phyloP scores from a whole-genome alignment of 2,888 invertebrate species.

The Nemotelus nigrinus region DNA sequence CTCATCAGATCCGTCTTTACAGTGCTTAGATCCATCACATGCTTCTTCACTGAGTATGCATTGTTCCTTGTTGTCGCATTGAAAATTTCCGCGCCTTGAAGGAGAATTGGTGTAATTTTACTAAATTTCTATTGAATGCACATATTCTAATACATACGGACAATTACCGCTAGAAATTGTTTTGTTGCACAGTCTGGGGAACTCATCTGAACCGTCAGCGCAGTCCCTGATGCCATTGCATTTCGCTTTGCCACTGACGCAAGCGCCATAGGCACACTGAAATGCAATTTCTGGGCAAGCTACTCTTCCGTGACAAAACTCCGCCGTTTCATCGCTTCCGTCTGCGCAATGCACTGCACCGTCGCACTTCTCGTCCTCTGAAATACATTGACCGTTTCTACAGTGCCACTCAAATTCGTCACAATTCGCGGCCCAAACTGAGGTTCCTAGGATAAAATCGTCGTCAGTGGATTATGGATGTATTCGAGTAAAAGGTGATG shows the following conservation, averaged over 20 bases:
- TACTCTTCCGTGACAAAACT: neutral
- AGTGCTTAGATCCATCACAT: constrained; percentile 61
- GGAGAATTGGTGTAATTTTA: too few species aligned
- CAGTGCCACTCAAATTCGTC: constrained; percentile 26
- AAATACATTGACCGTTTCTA: constrained; percentile 46
- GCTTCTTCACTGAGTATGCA: constrained; percentile 27
- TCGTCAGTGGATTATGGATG: too few species aligned
- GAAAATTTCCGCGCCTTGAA: constrained; percentile 28
- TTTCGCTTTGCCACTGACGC: constrained; percentile 67
- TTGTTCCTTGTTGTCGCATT: constrained; percentile 40
- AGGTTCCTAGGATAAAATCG: neutral
- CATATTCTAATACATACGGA: neutral
- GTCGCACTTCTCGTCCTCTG: constrained; percentile 6
- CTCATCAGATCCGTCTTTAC: constrained; percentile 48
- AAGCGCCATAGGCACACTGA: constrained; percentile 72
- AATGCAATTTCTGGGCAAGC: constrained; percentile 68
- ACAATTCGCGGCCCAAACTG: neutral
- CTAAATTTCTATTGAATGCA: too few species aligned
- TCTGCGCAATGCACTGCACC: constrained; percentile 4
- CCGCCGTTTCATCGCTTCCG: neutral
- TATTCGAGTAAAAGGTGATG: too few species aligned
- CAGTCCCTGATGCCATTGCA: constrained; percentile 60
- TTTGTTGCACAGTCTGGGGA: neutral
- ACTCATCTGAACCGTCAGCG: constrained; percentile 48
- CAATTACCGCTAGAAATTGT: neutral